phyloP scores from a whole-genome alignment of 2,797 vertebrate genomes.

The Xyrichtys novacula region DNA sequence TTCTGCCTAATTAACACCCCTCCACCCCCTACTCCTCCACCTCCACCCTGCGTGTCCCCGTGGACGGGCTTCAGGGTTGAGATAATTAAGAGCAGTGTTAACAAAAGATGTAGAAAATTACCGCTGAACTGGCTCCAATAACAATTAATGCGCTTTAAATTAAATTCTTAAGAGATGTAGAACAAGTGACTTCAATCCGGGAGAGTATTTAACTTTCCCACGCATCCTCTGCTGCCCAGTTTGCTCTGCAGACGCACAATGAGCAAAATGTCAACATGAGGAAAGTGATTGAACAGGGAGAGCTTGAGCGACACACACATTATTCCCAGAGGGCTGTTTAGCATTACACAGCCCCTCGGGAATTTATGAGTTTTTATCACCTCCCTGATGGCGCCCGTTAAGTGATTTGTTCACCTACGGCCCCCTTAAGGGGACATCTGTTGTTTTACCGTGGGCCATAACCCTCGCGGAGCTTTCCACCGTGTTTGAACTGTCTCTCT shows the following conservation, averaged over 20 bases:
- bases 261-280: slow-evolving; percentile 98
- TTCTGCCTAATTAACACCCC: slow-evolving; percentile 85
- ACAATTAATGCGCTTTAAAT: slow-evolving; percentile 91
- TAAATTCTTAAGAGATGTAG: slow-evolving; percentile 82
- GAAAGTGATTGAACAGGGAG: slow-evolving; percentile 70
- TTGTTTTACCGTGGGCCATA: slow-evolving; percentile 97
- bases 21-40: slow-evolving; percentile 19
- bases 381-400: slow-evolving; percentile 96
- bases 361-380: slow-evolving; percentile 99
- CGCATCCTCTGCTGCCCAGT: slow-evolving; percentile 83
- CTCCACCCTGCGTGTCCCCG: slow-evolving; percentile 38
- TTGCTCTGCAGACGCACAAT: slow-evolving; percentile 87
- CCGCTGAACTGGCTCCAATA: slow-evolving; percentile 82
- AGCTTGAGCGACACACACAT: slow-evolving; percentile 69
- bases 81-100: slow-evolving; percentile 85
- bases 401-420: slow-evolving; percentile 98
- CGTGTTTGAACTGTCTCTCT: slow-evolving; percentile 94
- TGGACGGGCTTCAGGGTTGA: slow-evolving; percentile 61
- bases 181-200: slow-evolving; percentile 69
- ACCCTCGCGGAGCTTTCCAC: slow-evolving; percentile 87
- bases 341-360: slow-evolving; percentile 98
- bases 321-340: slow-evolving; percentile 90
- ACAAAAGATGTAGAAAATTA: slow-evolving; percentile 85
- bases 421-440: slow-evolving; percentile 94
- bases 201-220: slow-evolving; percentile 99